Conservation (phyloP, 1,140 invertebrate species). For the Brachionus plicatilis region DNA sequence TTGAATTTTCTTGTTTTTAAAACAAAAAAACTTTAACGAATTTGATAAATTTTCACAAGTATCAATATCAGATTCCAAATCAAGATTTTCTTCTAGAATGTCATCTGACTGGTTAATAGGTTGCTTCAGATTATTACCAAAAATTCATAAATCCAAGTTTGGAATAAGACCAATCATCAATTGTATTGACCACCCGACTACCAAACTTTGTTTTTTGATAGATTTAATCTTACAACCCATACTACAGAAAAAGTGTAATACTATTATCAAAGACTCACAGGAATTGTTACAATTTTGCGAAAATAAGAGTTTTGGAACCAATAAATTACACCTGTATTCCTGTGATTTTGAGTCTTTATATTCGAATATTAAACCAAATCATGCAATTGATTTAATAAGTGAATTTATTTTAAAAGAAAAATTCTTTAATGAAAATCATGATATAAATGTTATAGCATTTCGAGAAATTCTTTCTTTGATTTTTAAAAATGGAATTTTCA, state of each 20-base stretch:
- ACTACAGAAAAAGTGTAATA: neutral
- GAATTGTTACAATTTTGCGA: neutral
- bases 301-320: neutral
- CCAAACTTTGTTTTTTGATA: neutral
- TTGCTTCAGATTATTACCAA: too few relatives aligned
- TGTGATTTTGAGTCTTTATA: neutral
- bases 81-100: too few relatives aligned
- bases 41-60: too few relatives aligned
- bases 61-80: too few relatives aligned
- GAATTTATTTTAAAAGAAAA: neutral
- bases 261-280: neutral
- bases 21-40: too few relatives aligned
- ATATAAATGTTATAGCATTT: neutral
- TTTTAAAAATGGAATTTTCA: too few relatives aligned
- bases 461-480: neutral
- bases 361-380: neutral
- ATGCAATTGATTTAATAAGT: neutral
- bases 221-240: neutral
- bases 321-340: neutral
- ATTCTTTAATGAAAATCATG: neutral
- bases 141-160: too few relatives aligned
- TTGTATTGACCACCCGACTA: neutral
- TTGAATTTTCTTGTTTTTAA: too few relatives aligned
- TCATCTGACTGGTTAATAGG: too few relatives aligned
- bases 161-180: neutral